These are phyloP conservation scores for Neoascia interrupta DNA, from an alignment of 2,888 invertebrate genomes.

Conservation along the genomic window DNA sequence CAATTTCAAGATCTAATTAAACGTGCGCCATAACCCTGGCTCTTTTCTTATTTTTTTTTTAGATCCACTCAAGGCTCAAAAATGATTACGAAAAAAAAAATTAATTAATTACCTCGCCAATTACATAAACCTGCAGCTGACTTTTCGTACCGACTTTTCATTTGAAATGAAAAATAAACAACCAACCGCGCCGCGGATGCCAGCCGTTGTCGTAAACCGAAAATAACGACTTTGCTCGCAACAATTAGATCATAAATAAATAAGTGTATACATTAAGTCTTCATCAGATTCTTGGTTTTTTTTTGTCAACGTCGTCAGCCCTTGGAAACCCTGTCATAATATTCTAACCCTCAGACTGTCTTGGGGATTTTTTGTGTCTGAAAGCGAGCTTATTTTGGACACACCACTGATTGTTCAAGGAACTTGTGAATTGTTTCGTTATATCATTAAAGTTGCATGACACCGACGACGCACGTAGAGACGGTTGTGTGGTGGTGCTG, in stretches of 20 bases:
- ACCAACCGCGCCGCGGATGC: conserved; percentile 27
- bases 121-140: not conserved
- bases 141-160: conserved; percentile 17
- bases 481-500: no score
- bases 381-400: conserved; percentile 14
- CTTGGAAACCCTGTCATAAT: not conserved
- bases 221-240: conserved; percentile 29
- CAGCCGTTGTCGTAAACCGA: conserved; percentile 29
- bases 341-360: no score
- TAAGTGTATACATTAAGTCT: conserved; percentile 37
- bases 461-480: not conserved
- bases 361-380: not conserved
- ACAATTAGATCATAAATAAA: conserved; percentile 57
- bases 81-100: not conserved
- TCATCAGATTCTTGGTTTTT: conserved; percentile 4
- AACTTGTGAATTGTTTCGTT: conserved; percentile 37
- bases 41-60: no score
- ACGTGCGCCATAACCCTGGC: no score
- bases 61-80: conserved; percentile 11
- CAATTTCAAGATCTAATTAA: no score
- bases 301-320: not conserved
- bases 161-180: conserved; percentile 8
- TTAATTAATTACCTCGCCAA: conserved; percentile 12
- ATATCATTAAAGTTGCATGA: conserved; percentile 47
- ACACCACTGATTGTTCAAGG: conserved; percentile 26